Evolutionary conservation across 2,888 invertebrate species (phyloP).

Genomic region (Drosophila antonietae): DNA sequence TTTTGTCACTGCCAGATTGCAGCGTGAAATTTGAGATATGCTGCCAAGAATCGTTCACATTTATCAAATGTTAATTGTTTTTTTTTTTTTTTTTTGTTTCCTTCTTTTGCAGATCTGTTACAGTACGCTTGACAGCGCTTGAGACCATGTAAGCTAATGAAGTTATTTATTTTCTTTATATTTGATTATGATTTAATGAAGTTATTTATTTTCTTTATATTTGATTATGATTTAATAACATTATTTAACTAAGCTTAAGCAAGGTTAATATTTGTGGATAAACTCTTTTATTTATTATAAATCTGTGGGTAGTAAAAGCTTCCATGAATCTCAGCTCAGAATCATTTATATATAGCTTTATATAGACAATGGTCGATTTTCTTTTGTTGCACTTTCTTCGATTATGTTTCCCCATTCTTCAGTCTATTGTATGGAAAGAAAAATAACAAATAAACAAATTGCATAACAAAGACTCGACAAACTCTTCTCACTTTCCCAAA

Average conservation of each 20-base stretch:
- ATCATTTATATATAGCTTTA: neutral
- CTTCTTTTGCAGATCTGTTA: slow-evolving; percentile 23
- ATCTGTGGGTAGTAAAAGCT: neutral
- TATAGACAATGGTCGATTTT: no score
- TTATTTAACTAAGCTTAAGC: neutral
- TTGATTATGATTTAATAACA: neutral
- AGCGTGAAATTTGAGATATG: slow-evolving; percentile 5
- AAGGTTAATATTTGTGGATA: neutral
- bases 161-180: neutral
- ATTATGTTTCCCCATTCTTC: slow-evolving; percentile 3
- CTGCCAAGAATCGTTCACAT: slow-evolving; percentile 16
- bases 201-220: no score
- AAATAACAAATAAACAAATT: neutral
- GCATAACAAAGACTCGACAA: slow-evolving; percentile 9
- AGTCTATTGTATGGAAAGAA: neutral
- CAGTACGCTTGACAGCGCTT: neutral
- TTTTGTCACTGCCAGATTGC: slow-evolving; percentile 48
- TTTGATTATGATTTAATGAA: neutral
- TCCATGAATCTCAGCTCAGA: neutral
- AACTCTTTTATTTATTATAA: neutral
- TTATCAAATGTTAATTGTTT: slow-evolving; percentile 11
- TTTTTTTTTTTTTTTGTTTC: neutral
- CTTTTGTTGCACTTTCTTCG: neutral
- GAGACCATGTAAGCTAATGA: slow-evolving; percentile 33
- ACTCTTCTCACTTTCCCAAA: slow-evolving; percentile 20